Conservation (phyloP, 2,113 vertebrate genomes). For the Pycnonotus jocosus region DNA sequence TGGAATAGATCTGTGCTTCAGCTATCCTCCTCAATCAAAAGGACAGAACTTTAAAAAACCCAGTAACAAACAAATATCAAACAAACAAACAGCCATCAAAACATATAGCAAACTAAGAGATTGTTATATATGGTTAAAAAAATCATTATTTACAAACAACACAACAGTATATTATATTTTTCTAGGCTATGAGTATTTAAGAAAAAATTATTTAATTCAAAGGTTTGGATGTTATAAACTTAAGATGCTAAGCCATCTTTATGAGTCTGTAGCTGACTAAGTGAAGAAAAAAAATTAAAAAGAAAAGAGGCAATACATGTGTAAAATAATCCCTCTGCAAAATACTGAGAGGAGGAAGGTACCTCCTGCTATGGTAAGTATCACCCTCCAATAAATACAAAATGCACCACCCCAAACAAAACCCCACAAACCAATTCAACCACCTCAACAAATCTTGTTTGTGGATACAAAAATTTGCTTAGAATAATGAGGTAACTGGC, state of each 20-base stretch:
- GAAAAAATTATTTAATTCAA: not conserved
- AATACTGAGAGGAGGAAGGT: not conserved
- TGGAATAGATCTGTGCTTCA: not conserved
- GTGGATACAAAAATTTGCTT: not conserved
- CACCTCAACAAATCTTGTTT: rapidly evolving
- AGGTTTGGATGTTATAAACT: not conserved
- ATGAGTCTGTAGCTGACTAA: not conserved
- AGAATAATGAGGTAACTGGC: not conserved
- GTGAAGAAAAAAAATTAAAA: not conserved
- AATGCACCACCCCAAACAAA: rapidly evolving
- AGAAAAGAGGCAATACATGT: not conserved
- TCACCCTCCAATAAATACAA: not conserved
- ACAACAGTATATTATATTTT: not conserved
- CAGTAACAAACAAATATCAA: not conserved
- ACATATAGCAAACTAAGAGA: not conserved
- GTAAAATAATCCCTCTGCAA: not conserved
- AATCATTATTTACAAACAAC: not conserved
- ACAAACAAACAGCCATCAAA: not conserved
- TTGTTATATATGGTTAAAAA: not conserved
- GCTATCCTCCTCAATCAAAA: not conserved
- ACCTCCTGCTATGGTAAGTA: not conserved
- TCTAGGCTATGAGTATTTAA: not conserved
- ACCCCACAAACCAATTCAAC: rapidly evolving
- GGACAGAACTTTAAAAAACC: not conserved
- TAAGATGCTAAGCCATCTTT: not conserved